phyloP scores from a whole-genome alignment of 2,888 invertebrate genomes.

The Nymphalis polychloros region DNA sequence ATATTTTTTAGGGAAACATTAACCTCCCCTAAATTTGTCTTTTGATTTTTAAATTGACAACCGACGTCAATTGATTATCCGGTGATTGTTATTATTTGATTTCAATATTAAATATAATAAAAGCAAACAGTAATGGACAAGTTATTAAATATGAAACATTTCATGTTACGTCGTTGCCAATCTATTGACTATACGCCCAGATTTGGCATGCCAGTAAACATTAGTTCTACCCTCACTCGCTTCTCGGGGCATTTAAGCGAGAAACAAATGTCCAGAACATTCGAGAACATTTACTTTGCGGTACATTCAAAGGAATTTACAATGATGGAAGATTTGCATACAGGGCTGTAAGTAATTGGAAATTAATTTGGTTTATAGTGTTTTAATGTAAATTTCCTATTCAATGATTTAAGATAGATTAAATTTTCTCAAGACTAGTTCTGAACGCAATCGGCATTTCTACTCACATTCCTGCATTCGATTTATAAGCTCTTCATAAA shows the following conservation, averaged over 20 bases:
- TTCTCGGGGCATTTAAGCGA: slow-evolving; percentile 42
- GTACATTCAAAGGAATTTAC: slow-evolving; percentile 48
- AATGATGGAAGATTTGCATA: slow-evolving; percentile 32
- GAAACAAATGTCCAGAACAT: slow-evolving; percentile 37
- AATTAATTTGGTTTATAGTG: background rate
- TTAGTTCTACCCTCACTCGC: slow-evolving; percentile 33
- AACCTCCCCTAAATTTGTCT: no score
- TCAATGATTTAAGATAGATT: background rate
- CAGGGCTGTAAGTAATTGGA: slow-evolving; percentile 17
- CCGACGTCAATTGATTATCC: no score
- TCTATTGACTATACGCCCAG: slow-evolving; percentile 17
- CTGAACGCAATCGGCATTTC: no score
- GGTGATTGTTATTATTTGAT: no score
- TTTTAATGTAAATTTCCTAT: background rate
- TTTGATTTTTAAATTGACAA: no score
- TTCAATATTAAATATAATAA: no score
- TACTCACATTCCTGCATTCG: no score
- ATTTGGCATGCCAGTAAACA: slow-evolving; percentile 34
- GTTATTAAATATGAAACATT: no score
- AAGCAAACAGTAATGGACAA: no score
- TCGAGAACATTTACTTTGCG: slow-evolving; percentile 44
- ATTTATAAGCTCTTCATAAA: background rate
- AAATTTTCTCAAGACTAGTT: no score
- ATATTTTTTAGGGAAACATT: no score
- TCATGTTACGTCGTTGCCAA: background rate